phyloP scores from a whole-genome alignment of 2,888 invertebrate genomes.

The Baronia brevicornis region DNA sequence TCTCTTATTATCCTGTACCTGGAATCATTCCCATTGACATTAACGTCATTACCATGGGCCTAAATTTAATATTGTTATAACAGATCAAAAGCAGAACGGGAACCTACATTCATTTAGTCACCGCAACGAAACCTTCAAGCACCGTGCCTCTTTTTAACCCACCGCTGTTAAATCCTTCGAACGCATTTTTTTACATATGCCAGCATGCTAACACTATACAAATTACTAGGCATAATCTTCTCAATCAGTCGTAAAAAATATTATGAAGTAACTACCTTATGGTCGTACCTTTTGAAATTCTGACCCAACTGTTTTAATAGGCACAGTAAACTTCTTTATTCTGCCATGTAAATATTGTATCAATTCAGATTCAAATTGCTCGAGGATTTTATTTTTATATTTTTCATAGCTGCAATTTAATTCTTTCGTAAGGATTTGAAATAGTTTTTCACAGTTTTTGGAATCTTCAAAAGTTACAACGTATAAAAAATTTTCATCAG shows the following conservation, averaged over 20 bases:
- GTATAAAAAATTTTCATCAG: slow-evolving; percentile 47
- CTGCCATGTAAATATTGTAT: slow-evolving; percentile 43
- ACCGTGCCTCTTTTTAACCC: too few relatives aligned
- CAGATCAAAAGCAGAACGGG: too few relatives aligned
- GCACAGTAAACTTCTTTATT: slow-evolving; percentile 45
- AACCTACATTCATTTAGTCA: too few relatives aligned
- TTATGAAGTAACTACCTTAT: background rate
- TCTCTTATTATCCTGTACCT: too few relatives aligned
- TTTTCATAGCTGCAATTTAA: slow-evolving; percentile 34
- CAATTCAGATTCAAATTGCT: slow-evolving; percentile 38
- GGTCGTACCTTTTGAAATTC: slow-evolving; percentile 57
- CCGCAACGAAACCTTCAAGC: too few relatives aligned
- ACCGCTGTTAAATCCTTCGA: too few relatives aligned
- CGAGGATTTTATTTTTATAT: slow-evolving; percentile 37
- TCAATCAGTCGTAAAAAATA: background rate
- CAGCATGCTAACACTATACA: too few relatives aligned
- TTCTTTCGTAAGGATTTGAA: slow-evolving; percentile 33
- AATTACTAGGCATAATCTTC: too few relatives aligned
- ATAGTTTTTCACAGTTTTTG: slow-evolving; percentile 41
- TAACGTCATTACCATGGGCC: too few relatives aligned
- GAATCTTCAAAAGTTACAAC: slow-evolving; percentile 48
- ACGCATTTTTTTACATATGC: too few relatives aligned
- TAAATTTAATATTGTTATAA: too few relatives aligned
- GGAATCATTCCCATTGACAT: too few relatives aligned
- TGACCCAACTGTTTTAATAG: slow-evolving; percentile 53